phyloP scores from a whole-genome alignment of 2,888 invertebrate species.

The Rhaphigaster nebulosa region DNA sequence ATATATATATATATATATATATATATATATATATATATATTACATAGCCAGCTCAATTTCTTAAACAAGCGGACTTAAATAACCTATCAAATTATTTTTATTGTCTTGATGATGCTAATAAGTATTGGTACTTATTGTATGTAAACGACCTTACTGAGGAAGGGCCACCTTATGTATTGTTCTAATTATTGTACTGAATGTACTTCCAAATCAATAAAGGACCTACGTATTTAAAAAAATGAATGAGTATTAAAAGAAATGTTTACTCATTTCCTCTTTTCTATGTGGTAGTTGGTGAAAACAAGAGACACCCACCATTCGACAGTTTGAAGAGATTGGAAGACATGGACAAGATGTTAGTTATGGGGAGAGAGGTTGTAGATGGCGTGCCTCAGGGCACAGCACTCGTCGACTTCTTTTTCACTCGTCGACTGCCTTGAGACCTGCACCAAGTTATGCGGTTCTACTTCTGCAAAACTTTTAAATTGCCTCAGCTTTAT shows the following conservation, averaged over 20 bases:
- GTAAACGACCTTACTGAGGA: too few species aligned
- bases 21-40: too few species aligned
- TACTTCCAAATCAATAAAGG: neutral
- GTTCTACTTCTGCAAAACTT: neutral
- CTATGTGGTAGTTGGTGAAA: neutral
- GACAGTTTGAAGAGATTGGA: neutral
- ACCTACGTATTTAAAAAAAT: neutral
- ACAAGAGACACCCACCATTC: neutral
- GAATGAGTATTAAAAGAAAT: neutral
- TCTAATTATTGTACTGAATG: too few species aligned
- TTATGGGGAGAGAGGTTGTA: neutral
- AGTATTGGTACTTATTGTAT: too few species aligned
- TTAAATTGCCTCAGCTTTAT: neutral
- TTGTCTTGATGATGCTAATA: neutral
- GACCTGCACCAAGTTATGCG: neutral
- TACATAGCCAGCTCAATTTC: too few species aligned
- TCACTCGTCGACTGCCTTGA: neutral
- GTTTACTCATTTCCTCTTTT: neutral
- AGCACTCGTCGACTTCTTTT: slow-evolving; percentile 1
- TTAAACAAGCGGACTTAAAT: too few species aligned
- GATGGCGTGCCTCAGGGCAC: neutral
- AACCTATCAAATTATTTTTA: too few species aligned
- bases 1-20: too few species aligned
- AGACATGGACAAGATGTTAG: neutral
- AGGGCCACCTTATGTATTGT: too few species aligned